A percentile compares a stretch with the other conserved stretches of the same genome.
These are phyloP conservation scores for Apamea crenata DNA, from an alignment of 2,888 invertebrate genomes.

Conservation along the genomic window DNA sequence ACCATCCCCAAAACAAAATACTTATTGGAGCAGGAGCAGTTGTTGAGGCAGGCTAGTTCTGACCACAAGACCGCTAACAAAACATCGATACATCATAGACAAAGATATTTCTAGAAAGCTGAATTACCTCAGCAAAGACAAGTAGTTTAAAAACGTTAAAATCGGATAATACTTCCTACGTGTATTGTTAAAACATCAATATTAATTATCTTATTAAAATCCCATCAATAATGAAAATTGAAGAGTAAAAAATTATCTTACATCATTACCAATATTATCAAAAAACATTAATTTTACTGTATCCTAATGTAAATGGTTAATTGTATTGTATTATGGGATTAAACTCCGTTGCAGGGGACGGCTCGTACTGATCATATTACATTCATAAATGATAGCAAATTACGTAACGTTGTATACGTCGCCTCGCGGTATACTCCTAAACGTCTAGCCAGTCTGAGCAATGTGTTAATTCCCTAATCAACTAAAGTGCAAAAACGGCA, in stretches of 20 bases:
- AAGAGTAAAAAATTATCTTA: not conserved
- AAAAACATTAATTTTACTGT: not conserved
- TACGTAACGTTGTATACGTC: not conserved
- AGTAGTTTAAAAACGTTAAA: not conserved
- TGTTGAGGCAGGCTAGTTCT: not conserved
- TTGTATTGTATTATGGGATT: constrained; percentile 2
- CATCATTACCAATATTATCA: constrained; percentile 5
- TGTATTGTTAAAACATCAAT: constrained; percentile 7
- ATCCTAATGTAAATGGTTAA: not conserved
- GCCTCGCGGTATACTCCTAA: not conserved
- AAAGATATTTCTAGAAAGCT: constrained; percentile 19
- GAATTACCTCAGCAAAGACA: constrained; percentile 1
- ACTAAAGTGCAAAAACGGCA: constrained; percentile 1
- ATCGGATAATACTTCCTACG: not conserved
- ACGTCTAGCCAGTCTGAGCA: constrained; percentile 16
- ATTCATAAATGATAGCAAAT: not conserved
- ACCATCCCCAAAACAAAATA: constrained; percentile 7
- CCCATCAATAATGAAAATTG: not conserved
- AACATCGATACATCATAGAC: not conserved
- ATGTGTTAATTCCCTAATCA: constrained; percentile 23
- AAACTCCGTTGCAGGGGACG: constrained; percentile 7
- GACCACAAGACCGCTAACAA: not conserved
- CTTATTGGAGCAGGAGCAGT: not conserved
- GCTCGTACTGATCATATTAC: constrained; percentile 3
- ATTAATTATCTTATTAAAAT: not conserved